These are phyloP conservation scores for Bujurquina vittata DNA, from an alignment of 2,113 vertebrate species.

Conservation along the genomic window DNA sequence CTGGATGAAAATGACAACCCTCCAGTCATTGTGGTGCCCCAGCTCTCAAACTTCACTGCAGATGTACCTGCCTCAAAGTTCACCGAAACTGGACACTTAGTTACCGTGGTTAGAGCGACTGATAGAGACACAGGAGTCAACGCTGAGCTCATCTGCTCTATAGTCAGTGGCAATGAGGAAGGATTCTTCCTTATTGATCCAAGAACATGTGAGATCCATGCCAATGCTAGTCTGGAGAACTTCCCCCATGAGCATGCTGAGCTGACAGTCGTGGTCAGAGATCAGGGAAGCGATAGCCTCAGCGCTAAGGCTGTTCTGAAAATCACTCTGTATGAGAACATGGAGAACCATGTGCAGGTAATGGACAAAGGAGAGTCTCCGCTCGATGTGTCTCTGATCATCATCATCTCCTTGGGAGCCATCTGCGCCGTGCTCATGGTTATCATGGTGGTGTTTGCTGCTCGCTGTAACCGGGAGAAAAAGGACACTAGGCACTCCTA, in stretches of 20 bases:
- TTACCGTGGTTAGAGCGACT: constrained; percentile 87
- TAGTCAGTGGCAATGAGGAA: constrained; percentile 88
- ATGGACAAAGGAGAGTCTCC: constrained; percentile 74
- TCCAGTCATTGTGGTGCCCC: constrained; percentile 88
- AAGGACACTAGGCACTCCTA: constrained; percentile 93
- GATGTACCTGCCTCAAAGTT: constrained; percentile 88
- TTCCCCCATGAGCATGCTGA: constrained; percentile 83
- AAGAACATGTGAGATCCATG: constrained; percentile 90
- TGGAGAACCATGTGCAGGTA: constrained; percentile 84
- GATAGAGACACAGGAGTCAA: constrained; percentile 94
- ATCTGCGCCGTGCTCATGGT: constrained; percentile 89
- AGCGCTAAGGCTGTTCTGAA: constrained; percentile 89
- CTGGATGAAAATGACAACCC: constrained; percentile 96
- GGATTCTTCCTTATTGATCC: constrained; percentile 89
- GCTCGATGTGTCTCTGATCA: constrained; percentile 88
- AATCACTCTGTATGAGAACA: constrained; percentile 82
- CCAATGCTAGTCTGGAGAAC: constrained; percentile 88
- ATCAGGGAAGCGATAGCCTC: constrained; percentile 90
- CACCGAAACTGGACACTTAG: constrained; percentile 84
- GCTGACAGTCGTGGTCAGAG: constrained; percentile 87
- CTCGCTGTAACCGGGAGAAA: constrained; percentile 91
- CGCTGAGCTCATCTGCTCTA: constrained; percentile 90
- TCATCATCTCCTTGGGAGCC: constrained; percentile 90
- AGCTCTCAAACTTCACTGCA: constrained; percentile 88
- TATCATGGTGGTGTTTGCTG: constrained; percentile 94